A percentile compares a stretch with the other conserved stretches of the same genome.
Conservation (phyloP, 2,797 vertebrate species). For the Echeneis naucrates region DNA sequence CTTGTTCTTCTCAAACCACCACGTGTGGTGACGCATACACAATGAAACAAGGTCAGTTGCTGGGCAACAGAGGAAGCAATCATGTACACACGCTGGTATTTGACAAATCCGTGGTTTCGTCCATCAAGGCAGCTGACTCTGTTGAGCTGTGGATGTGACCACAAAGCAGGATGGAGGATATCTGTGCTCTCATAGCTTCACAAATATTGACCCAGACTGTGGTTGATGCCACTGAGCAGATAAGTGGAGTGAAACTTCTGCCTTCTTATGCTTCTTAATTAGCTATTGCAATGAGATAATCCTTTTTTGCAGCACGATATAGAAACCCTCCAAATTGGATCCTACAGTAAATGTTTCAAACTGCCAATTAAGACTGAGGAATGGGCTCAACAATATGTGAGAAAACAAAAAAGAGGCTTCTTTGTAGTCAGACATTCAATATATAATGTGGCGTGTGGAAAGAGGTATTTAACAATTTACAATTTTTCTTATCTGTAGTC, state of each 20-base stretch:
- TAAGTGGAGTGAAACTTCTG: constrained; percentile 18
- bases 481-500: not conserved
- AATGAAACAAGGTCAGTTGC: constrained; percentile 64
- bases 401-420: not conserved
- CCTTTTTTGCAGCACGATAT: constrained; percentile 10
- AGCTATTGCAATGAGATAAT: constrained; percentile 6
- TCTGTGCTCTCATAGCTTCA: constrained; percentile 20
- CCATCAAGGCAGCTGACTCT: constrained; percentile 54
- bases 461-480: not conserved
- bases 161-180: constrained; percentile 39
- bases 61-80: constrained; percentile 65
- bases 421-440: not conserved
- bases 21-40: constrained; percentile 29
- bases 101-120: constrained; percentile 58
- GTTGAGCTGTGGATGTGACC: constrained; percentile 57
- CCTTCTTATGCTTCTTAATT: constrained; percentile 7
- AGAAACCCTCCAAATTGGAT: not conserved
- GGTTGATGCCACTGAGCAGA: constrained; percentile 26
- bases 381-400: not conserved
- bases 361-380: not conserved
- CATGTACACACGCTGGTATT: constrained; percentile 42
- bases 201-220: constrained; percentile 27
- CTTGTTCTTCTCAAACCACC: constrained; percentile 30
- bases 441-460: not conserved
- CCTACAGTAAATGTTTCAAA: constrained; percentile 4